Base-by-base conservation (phyloP, 1,140 invertebrate genomes). In the Sipha flava region DNA sequence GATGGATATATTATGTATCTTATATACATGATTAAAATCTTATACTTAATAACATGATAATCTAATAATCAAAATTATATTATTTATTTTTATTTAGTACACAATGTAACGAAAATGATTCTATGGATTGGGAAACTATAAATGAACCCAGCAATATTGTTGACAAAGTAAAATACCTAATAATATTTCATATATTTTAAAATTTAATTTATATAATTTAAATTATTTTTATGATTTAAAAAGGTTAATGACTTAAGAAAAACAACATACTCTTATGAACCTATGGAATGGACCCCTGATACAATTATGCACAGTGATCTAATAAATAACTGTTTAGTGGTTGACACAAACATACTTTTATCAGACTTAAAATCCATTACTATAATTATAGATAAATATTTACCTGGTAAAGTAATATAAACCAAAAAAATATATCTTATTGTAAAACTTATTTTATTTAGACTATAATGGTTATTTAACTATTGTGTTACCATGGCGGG, bases 41-140 rank as follows among this genome's bases (percentile, higher is more conserved):
- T n/a, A n/a, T n/a, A n/a, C n/a, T n/a, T n/a, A n/a, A n/a, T n/a
- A n/a, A n/a, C n/a, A n/a, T n/a, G n/a, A 12, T 43, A 12, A 12
- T 12, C 40, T 9, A 66, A 40, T 66, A 40, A 16, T 66, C 6
- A 21, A 16, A 43, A 66, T 2, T 16, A 47, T 10, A 45, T 47
- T 47, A 45, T 29, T 29, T 16, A 68, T 68, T 26, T 68, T 52
- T 52, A 10, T 66, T 0, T 47, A 70, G 66, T n/a, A 29, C 14
- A 4, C 23, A 47, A 47, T 47, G 23, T 47, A 70, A 10, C 47
- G 16, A 70, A n/a, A 34, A 59, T 57, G 73, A 77, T 10, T 23
- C 14, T 40, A 77, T 77, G 73, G 73, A 77, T 4, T 77, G 73
- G 73, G 73, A 77, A 77, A 21, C 37, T 57, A 54, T 73, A 73